Base-by-base conservation (phyloP, 2,797 vertebrate species). In the Pelodytes ibericus region DNA sequence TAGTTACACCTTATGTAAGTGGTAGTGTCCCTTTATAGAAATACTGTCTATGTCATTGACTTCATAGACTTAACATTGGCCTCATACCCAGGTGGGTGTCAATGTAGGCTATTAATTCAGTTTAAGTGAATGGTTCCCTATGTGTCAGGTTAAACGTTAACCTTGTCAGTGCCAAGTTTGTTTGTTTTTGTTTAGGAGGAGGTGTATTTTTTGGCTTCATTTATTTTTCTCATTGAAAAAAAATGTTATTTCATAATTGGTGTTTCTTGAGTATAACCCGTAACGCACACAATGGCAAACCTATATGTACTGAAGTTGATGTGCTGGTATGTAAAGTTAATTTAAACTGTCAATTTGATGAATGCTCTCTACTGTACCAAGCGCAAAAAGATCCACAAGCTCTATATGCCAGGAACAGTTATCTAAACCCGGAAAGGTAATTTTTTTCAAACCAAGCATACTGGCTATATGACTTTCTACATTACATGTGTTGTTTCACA, bases 261-360 rank as follows among this genome's bases (percentile, higher is more conserved):
- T 67, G 29, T 56, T 68, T 15, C 44, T 44, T 60, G 51, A 66
- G 56, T 78, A 68, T 57, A 73, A 30, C 36, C 41, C 41, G 26
- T 29, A 62, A 26, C 15, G 56, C 68, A 59, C 62, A 68, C 68
- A 56, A 73, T 29, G n/a, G 76, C 20, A 68, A 68, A 68, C 31
- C 70, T 68, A 68, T 72, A 78, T 68, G 71, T 67, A 72, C 51
- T 72, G 63, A 68, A 72, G 70, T 78, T 78, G 62, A 68, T 72
- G 56, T 73, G 62, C 39, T 25, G 63, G 56, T 72, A 78, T 78
- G 76, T 73, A 78, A 78, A 72, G 76, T 78, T 73, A 78, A 78
- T 78, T 78, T 78, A 72, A 78, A 62, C 70, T 73, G 70, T 78
- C 70, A 78, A n/a, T 61, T 72, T 78, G 76, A 78, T 78, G 63